Evolutionary conservation across 1,140 invertebrate species (phyloP).

Genomic region (Maniola jurtina): DNA sequence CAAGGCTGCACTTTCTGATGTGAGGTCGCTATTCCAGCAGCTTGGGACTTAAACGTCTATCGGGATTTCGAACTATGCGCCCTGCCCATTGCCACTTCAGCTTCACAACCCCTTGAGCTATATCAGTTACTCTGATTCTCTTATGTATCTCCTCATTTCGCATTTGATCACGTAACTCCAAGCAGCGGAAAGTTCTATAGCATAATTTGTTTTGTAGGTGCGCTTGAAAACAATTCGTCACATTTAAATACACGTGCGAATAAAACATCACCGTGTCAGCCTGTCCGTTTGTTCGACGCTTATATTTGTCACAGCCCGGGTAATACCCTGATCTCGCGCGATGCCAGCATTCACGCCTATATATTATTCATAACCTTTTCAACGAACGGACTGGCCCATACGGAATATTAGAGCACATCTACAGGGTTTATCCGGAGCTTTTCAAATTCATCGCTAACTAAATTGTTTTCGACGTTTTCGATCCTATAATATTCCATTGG

Average conservation of each 20-base stretch:
- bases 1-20: no score
- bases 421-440: slow-evolving; percentile 55
- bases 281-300: slow-evolving; percentile 45
- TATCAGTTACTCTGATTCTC: no score
- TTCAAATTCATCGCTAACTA: slow-evolving; percentile 66
- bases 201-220: neutral
- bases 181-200: no score
- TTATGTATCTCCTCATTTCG: no score
- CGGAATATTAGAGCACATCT: slow-evolving; percentile 71
- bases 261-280: slow-evolving; percentile 40
- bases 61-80: no score
- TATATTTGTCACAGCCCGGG: slow-evolving; percentile 51
- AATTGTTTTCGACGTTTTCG: slow-evolving; percentile 59
- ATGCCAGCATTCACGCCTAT: slow-evolving; percentile 52
- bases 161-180: no score
- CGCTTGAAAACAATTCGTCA: slow-evolving; percentile 3
- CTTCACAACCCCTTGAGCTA: no score
- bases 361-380: slow-evolving; percentile 75
- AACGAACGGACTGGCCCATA: slow-evolving; percentile 57
- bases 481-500: slow-evolving; percentile 15
- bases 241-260: slow-evolving; percentile 16
- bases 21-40: no score
- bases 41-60: no score
- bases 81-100: no score
- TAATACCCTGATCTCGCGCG: slow-evolving; percentile 52